Evolutionary conservation across 2,113 vertebrate species (phyloP), one percentile per base, ranked within the genome.

Genomic region (Corydoras sp.): DNA sequence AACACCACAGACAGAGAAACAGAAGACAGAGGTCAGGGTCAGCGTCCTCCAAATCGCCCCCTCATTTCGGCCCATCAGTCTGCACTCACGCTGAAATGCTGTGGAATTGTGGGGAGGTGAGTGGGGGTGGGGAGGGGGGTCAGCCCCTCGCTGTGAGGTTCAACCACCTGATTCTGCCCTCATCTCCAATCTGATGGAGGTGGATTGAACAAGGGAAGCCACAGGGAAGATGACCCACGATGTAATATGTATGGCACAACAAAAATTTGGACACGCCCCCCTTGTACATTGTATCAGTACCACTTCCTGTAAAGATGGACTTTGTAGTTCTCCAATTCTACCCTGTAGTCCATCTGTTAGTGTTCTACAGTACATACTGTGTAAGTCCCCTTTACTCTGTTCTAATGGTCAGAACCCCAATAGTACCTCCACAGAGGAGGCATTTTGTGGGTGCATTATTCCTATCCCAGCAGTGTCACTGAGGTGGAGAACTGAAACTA

Each of bases 161-260:
- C 48, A 29, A 15, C 43, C 4, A 3, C 0, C 60, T 18, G 48
- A 51, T 4, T 43, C 7, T 63, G 60, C 55, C 15, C 49, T 71
- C 30, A 55, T 54, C 69, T 53, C 3, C 13, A 24, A 18, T 32
- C 50, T 71, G 69, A 63, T 55, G 8, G 69, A 35, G 18, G n/a
- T 43, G 31, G 15, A 54, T 71, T 62, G 29, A 48, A 69, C 12
- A 5, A 11, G n/a, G 11, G 43, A 58, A 11, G 49, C 12, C 29
- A 11, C 18, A 24, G 18, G 18, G 43, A 10, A 9, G 13, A 5
- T 62, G 53, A 14, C 24, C 7, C 3, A 8, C 13, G 13, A 2
- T 1, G 9, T 29, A 12, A 62, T 15, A 10, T n/a, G 12, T 43
- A 43, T 2, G 7, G 35, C 35, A 43, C 35, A 43, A 8, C 35